These are phyloP conservation scores for Nemotelus pantherinus DNA, from an alignment of 2,888 invertebrate genomes.

Conservation along the genomic window DNA sequence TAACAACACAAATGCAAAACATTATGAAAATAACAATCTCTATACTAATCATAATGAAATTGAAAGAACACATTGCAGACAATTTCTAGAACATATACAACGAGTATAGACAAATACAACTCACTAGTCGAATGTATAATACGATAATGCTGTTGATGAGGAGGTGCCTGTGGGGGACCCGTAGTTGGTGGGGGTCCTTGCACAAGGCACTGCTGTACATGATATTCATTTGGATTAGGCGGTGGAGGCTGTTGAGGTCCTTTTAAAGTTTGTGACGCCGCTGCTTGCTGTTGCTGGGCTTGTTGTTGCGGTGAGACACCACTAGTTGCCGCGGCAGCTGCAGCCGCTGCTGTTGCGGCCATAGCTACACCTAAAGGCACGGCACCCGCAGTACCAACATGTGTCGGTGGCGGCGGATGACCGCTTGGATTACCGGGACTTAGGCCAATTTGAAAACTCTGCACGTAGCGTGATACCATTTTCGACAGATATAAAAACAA, in stretches of 20 bases:
- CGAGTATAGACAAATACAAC: constrained; percentile 43
- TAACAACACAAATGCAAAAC: too few species aligned
- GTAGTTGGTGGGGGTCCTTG: constrained; percentile 41
- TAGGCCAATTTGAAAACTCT: constrained; percentile 47
- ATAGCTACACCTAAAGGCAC: constrained; percentile 49
- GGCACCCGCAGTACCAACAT: constrained; percentile 33
- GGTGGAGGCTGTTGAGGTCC: constrained; percentile 38
- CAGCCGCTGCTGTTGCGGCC: constrained; percentile 48
- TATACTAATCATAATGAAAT: too few species aligned
- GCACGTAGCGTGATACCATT: constrained; percentile 50
- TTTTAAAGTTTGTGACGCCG: constrained; percentile 47
- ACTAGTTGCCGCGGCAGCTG: constrained; percentile 38
- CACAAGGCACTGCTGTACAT: constrained; percentile 48
- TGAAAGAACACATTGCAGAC: too few species aligned
- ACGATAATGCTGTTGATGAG: constrained; percentile 50
- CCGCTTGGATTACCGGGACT: constrained; percentile 47
- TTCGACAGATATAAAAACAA: background rate
- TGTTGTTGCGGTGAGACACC: constrained; percentile 41
- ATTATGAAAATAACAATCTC: too few species aligned
- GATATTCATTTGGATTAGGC: constrained; percentile 46
- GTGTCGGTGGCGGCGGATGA: constrained; percentile 36
- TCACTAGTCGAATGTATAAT: constrained; percentile 50
- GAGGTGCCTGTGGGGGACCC: constrained; percentile 25
- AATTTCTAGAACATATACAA: constrained; percentile 36
- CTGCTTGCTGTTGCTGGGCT: constrained; percentile 35